Percentiles rank a stretch among this genome's conserved stretches.
Conservation (phyloP, 1,140 invertebrate species). For the Bombus waltoni region DNA sequence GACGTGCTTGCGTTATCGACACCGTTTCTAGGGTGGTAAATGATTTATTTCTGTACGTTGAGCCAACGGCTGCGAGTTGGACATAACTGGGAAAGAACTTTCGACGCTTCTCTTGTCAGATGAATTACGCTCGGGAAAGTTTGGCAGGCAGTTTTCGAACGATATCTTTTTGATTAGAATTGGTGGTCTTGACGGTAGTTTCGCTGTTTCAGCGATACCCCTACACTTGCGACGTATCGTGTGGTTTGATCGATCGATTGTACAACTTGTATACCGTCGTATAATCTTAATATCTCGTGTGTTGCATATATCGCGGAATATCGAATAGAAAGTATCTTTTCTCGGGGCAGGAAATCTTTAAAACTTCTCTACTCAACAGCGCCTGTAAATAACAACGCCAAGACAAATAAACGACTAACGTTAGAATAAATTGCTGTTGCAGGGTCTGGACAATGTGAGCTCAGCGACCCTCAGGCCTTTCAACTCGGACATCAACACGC, state of each 20-base stretch:
- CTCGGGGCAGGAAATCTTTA: not conserved
- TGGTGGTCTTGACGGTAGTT: too few species aligned
- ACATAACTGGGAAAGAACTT: not conserved
- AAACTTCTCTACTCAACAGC: not conserved
- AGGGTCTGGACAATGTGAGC: conserved; percentile 86
- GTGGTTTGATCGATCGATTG: too few species aligned
- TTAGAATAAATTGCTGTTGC: conserved; percentile 75
- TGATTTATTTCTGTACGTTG: conserved; percentile 6
- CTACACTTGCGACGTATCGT: too few species aligned
- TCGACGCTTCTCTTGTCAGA: not conserved
- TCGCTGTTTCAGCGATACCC: too few species aligned
- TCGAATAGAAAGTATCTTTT: not conserved
- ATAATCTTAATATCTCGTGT: too few species aligned
- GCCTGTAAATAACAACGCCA: too few species aligned
- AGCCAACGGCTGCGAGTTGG: not conserved
- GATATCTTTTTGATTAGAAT: not conserved
- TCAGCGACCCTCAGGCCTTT: conserved; percentile 84
- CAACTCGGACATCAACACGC: conserved; percentile 86
- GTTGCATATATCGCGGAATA: too few species aligned
- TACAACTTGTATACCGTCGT: too few species aligned
- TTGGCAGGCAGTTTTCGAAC: not conserved
- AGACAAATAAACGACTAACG: not conserved
- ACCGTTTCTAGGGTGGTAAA: conserved; percentile 1
- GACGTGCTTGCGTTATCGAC: conserved; percentile 17
- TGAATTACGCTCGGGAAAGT: not conserved